A percentile compares a stretch with the other conserved stretches of the same genome.
phyloP scores from a whole-genome alignment of 2,113 vertebrate genomes.

The Entomyzon cyanotis region DNA sequence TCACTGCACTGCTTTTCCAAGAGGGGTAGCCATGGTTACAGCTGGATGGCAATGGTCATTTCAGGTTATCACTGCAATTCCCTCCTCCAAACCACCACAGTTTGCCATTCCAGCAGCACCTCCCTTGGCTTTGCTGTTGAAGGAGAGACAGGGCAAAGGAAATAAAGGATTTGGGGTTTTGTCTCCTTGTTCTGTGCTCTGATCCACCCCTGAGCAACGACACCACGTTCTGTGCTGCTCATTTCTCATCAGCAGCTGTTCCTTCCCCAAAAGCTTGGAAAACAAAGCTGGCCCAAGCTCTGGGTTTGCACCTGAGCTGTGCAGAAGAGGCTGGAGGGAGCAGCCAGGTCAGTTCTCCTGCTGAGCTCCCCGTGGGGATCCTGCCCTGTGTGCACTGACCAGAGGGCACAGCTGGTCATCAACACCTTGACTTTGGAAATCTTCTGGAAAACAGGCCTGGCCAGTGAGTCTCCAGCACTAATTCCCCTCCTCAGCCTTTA shows the following conservation, averaged over 20 bases:
- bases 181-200: background rate
- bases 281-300: background rate
- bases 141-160: no score
- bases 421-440: background rate
- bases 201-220: background rate
- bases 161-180: background rate
- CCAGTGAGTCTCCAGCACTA: background rate
- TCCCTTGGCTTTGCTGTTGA: background rate
- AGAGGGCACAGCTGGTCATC: background rate
- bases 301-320: background rate
- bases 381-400: accelerated
- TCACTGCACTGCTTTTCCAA: background rate
- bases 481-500: background rate
- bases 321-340: background rate
- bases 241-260: background rate
- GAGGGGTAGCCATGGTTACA: background rate
- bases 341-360: background rate
- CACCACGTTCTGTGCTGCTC: accelerated
- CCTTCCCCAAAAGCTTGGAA: background rate
- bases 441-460: background rate
- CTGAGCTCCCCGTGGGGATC: no score
- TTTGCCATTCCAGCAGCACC: background rate
- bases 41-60: background rate
- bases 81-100: background rate
- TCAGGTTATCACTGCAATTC: background rate